Evolutionary conservation across 2,113 vertebrate genomes (phyloP), one percentile per base, ranked within the genome.

Genomic region (Prolemur simus): DNA sequence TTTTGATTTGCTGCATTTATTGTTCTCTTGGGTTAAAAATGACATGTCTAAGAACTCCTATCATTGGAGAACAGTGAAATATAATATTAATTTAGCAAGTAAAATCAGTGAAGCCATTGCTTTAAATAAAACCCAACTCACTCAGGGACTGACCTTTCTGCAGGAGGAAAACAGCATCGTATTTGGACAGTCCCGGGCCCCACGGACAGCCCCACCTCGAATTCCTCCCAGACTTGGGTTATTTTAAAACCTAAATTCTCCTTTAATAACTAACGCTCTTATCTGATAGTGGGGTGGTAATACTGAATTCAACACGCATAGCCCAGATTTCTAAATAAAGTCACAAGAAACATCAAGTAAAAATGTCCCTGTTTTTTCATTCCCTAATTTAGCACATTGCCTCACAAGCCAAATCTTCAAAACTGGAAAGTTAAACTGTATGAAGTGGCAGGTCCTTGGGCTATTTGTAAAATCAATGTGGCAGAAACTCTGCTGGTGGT

Each of bases 41-140:
- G 82, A 94, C 84, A 3, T 21, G 54, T 74, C 76, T 94, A 82
- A 96, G 97, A 96, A 87, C 32, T 63, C 25, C 83, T 0, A 17
- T 96, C 94, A 91, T 90, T 37, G 64, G 96, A 98, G 92, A 21
- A 76, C 0, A 0, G 11, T 89, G 83, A 96, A 96, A 97, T 3
- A 71, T 6, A 97, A 94, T 91, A 92, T 91, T 96, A 96, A 96
- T 89, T 96, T 11, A 80, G 32, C 80, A 60, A 94, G 78, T 83
- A 95, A 97, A 97, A 87, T 91, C 96, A 85, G n/a, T 89, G 82
- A 47, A 52, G 78, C n/a, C 68, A 11, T 14, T 39, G 94, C 85
- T 69, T 56, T 74, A 93, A 94, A 39, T 73, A 95, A 97, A 96
- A 49, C 6, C 42, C 15, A n/a, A 20, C 32, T n/a, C 23, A 56